Conservation (phyloP, 2,888 invertebrate species). For the Deroplatys truncata region DNA sequence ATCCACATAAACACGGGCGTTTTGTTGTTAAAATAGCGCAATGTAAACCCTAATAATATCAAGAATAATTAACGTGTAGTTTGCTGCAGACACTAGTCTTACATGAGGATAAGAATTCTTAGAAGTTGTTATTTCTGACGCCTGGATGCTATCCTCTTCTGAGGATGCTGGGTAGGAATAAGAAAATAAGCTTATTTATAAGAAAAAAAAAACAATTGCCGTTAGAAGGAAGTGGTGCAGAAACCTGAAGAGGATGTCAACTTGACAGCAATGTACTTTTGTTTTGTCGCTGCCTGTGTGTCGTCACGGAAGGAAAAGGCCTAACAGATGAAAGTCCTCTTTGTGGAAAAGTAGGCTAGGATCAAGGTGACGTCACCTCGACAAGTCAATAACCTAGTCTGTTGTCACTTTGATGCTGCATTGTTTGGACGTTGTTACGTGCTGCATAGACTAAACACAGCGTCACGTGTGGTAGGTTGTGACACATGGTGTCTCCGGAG, state of each 20-base stretch:
- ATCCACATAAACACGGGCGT: too few species aligned
- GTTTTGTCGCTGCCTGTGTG: not conserved
- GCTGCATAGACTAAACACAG: not conserved
- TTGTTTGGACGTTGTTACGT: not conserved
- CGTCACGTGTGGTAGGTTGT: not conserved
- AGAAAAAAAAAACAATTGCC: not conserved
- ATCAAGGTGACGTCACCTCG: not conserved
- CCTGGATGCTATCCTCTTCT: too few species aligned
- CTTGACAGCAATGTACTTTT: not conserved
- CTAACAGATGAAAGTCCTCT: not conserved
- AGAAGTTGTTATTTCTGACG: too few species aligned
- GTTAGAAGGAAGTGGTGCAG: not conserved
- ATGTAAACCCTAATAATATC: too few species aligned
- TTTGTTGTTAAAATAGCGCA: too few species aligned
- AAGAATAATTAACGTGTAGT: too few species aligned
- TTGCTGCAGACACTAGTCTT: too few species aligned
- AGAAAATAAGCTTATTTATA: too few species aligned
- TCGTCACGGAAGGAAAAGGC: not conserved
- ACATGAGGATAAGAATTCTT: too few species aligned
- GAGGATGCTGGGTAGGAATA: too few species aligned
- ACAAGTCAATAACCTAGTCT: not conserved
- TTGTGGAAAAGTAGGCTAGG: not conserved
- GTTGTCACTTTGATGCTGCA: not conserved
- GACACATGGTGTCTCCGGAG: not conserved
- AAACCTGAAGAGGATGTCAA: not conserved